Evolutionary conservation across 2,888 invertebrate genomes (phyloP).

Genomic region (Notocelia uddmanniana): DNA sequence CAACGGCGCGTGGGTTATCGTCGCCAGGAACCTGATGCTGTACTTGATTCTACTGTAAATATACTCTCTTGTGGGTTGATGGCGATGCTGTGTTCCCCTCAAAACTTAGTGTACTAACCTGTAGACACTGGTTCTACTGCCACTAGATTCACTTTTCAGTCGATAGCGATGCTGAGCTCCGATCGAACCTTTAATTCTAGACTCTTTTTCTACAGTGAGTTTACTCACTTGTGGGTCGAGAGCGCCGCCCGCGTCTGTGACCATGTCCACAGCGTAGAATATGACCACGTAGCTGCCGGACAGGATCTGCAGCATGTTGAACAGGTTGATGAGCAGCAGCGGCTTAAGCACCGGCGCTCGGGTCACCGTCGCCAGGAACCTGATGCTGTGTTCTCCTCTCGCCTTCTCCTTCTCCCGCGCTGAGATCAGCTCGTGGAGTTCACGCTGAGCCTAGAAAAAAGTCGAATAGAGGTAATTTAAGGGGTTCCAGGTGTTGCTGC

Average conservation of each 20-base stretch:
- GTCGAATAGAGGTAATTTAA: no score
- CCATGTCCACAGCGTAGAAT: constrained; percentile 92
- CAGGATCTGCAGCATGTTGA: constrained; percentile 90
- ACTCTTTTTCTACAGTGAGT: no score
- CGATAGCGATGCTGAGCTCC: no score
- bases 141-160: no score
- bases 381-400: constrained; percentile 73
- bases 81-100: neutral
- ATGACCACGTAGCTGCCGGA: constrained; percentile 92
- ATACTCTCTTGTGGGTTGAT: neutral
- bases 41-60: no score
- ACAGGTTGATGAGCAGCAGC: constrained; percentile 89
- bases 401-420: constrained; percentile 86
- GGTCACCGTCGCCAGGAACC: constrained; percentile 83
- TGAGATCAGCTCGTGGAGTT: constrained; percentile 87
- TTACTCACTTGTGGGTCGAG: constrained; percentile 70
- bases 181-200: neutral
- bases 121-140: neutral
- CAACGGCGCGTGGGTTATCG: no score
- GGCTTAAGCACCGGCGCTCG: constrained; percentile 89
- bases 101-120: no score
- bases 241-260: constrained; percentile 85
- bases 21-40: no score
- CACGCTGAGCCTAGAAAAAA: constrained; percentile 83
- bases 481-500: no score